Conservation (phyloP, 2,797 vertebrate genomes). For the Odontamblyopus rebecca region DNA sequence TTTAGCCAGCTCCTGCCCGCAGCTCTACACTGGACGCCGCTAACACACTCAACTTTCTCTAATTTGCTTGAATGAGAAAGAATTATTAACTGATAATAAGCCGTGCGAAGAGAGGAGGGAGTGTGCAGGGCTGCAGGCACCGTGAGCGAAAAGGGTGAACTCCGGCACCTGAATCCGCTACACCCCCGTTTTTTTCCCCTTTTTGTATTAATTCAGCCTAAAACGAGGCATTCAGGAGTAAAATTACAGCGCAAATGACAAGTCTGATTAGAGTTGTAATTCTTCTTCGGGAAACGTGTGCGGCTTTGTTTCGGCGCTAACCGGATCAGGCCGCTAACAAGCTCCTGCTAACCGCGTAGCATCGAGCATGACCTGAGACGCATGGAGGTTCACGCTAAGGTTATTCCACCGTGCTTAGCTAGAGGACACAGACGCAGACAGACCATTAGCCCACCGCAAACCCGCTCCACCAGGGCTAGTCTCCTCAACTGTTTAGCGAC, state of each 20-base stretch:
- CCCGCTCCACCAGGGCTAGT: not conserved
- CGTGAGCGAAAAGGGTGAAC: slow-evolving; percentile 77
- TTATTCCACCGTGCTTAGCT: slow-evolving; percentile 17
- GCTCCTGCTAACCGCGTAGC: slow-evolving; percentile 71
- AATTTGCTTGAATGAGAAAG: slow-evolving; percentile 98
- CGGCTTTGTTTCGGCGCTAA: slow-evolving; percentile 81
- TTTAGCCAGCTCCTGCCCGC: slow-evolving; percentile 91
- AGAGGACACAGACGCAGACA: slow-evolving; percentile 30
- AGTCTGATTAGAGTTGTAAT: slow-evolving; percentile 93
- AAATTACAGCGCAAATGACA: slow-evolving; percentile 97
- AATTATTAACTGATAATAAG: slow-evolving; percentile 99
- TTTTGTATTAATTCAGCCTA: slow-evolving; percentile 89
- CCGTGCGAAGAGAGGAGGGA: slow-evolving; percentile 79
- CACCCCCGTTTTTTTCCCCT: slow-evolving; percentile 67
- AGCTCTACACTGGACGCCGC: slow-evolving; percentile 89
- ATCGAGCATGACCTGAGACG: slow-evolving; percentile 63
- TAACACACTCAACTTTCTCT: slow-evolving; percentile 97
- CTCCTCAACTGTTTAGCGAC: not conserved
- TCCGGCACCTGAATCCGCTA: slow-evolving; percentile 90
- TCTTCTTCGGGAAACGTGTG: slow-evolving; percentile 78
- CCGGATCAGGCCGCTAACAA: slow-evolving; percentile 83
- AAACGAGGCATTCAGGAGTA: slow-evolving; percentile 97
- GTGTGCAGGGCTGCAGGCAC: slow-evolving; percentile 74
- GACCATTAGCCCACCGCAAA: slow-evolving; percentile 1
- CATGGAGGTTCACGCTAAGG: slow-evolving; percentile 52